Evolutionary conservation across 2,797 vertebrate species (phyloP), one percentile per base, ranked within the genome.

Genomic region (Allenopithecus nigroviridis): DNA sequence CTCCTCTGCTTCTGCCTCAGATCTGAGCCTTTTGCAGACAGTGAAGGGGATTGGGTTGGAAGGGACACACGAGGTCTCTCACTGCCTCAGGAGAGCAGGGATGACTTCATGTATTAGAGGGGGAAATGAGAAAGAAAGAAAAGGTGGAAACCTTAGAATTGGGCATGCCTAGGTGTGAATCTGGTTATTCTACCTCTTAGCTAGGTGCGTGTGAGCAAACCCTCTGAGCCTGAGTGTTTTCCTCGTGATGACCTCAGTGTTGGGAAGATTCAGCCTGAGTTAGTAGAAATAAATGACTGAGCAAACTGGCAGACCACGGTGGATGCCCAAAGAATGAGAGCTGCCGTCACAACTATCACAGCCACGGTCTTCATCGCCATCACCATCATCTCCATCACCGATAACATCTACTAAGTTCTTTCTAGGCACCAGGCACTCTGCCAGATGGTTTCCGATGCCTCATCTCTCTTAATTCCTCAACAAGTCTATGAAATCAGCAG

Each of bases 261-360:
- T 14, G 48, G 80, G 43, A 72, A 24, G 30, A 80, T 21, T 61
- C 61, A 12, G 17, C 48, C 78, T 5, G n/a, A 80, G n/a, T 16
- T 39, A 26, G 28, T 16, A 28, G 91, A 36, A 26, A 48, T 36
- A 26, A 21, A 36, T 1, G 36, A 33, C 9, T 0, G 28, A n/a
- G 70, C 19, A 0, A 19, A n/a, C n/a, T 2, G 33, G 87, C 5
- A 0, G 33, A 13, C 1, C 28, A 4, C 3, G 10, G 28, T 2
- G 57, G 68, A 1, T 5, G 10, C n/a, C 33, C 43, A 4, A 17
- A 70, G 90, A 48, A 13, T 0, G 1, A 21, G 8, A 26, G 26
- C 48, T 3, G 24, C 64, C n/a, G 1, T 26, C 0, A 1, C 48
- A 39, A 0, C 46, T 5, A 0, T 48, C 33, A 1, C 13, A 0